phyloP scores from a whole-genome alignment of 2,797 vertebrate genomes.

The Tinamus major region DNA sequence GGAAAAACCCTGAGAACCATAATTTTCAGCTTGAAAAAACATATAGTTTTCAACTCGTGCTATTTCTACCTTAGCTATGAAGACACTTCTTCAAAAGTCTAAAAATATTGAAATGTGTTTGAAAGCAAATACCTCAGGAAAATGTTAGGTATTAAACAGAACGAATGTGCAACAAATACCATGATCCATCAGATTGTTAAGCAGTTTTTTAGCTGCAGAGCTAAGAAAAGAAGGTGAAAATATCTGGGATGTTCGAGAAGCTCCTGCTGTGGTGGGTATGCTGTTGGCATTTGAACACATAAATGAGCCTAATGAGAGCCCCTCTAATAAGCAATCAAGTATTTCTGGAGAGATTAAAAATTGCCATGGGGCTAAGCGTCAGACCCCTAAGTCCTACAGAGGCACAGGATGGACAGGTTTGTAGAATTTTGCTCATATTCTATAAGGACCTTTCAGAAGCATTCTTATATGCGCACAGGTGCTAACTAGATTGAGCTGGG shows the following conservation, averaged over 20 bases:
- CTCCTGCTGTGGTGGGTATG: background rate
- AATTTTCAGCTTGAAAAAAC: conserved; percentile 2
- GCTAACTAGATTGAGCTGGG: background rate
- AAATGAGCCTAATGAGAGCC: background rate
- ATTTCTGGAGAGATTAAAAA: background rate
- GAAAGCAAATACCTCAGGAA: background rate
- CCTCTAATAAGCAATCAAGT: background rate
- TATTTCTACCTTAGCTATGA: background rate
- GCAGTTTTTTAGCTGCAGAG: background rate
- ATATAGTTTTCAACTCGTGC: background rate
- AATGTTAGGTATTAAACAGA: background rate
- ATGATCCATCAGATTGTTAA: background rate
- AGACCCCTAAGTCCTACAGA: background rate
- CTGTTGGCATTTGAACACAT: background rate
- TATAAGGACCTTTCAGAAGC: fast-evolving
- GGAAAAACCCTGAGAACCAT: background rate
- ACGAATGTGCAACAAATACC: background rate
- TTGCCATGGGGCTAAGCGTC: background rate
- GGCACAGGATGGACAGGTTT: background rate
- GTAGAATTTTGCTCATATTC: background rate
- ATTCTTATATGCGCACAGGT: background rate
- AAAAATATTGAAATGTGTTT: background rate
- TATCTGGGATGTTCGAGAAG: background rate
- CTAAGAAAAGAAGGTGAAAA: background rate
- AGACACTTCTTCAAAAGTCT: background rate